Base-by-base conservation (phyloP, 2,113 vertebrate genomes). In the Trematomus loennbergii region DNA sequence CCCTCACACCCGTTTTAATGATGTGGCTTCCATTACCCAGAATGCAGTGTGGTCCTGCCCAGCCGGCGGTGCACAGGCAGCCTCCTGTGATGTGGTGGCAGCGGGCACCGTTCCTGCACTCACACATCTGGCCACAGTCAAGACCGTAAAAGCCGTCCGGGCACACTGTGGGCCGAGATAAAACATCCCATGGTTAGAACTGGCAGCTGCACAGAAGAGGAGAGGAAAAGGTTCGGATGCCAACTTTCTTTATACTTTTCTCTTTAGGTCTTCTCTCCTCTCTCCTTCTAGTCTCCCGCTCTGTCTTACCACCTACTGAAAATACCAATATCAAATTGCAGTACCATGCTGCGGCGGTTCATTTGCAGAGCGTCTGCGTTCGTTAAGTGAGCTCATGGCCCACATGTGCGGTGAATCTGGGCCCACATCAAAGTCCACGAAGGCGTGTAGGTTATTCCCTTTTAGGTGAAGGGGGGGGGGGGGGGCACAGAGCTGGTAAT, bases 71-170 rank as follows among this genome's bases (percentile, higher is more conserved):
- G 89, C 92, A 93, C 53, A 17, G 84, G 82, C 92, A 96, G 0
- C 73, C 91, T 89, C 94, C 94, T 94, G 92, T 93, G 92, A 96
- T 92, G 16, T 94, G 97, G 93, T 96, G 90, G 74, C 94, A 96
- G 82, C 54, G 85, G 77, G 96, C 95, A 94, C 91, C 93, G 88
- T 96, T 96, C 94, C 94, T 94, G 94, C 96, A 96, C 92, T 95
- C 88, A 91, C 95, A 95, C 91, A 95, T 93, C 94, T 96, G 95
- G 92, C 93, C 94, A 93, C 95, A 96, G 92, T 95, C 93, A 93
- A 96, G 89, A 83, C 94, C 93, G 87, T 96, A 96, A 96, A 96
- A 96, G 89, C 93, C 89, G 61, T 91, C 93, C 76, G 92, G 95
- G 95, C 93, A 96, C 87, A 92, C 90, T 95, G 94, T 77, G 93